phyloP scores from a whole-genome alignment of 2,797 vertebrate species.

The Erethizon dorsatum region DNA sequence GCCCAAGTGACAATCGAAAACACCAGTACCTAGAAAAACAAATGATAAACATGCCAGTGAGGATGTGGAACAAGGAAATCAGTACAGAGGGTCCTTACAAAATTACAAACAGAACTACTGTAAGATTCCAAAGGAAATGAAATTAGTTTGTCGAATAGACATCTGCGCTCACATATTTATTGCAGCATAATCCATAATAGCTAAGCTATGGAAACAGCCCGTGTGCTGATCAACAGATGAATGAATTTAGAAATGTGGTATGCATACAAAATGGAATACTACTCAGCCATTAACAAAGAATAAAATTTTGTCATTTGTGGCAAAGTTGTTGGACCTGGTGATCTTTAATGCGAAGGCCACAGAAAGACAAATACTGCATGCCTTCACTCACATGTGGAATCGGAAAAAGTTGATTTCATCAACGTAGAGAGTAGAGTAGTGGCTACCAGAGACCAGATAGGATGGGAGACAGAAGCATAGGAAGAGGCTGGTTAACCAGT shows the following conservation, averaged over 20 bases:
- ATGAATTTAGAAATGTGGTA: background rate
- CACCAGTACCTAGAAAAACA: background rate
- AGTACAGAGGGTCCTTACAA: background rate
- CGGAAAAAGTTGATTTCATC: too few species aligned
- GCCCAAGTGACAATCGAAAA: background rate
- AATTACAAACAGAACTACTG: background rate
- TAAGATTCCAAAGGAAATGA: background rate
- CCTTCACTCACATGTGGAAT: background rate
- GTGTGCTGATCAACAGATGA: background rate
- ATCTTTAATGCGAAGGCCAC: background rate
- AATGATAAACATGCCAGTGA: background rate
- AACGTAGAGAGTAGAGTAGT: background rate
- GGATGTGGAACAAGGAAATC: background rate
- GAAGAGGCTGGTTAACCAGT: background rate
- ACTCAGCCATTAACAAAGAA: background rate
- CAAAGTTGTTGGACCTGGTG: background rate
- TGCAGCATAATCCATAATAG: background rate
- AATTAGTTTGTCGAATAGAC: background rate
- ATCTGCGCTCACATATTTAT: background rate
- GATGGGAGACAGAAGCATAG: too few species aligned
- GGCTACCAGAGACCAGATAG: background rate
- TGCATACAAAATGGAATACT: background rate
- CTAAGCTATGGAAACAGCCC: background rate
- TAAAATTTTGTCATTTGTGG: background rate
- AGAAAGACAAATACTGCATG: background rate